Percentiles rank a stretch among this genome's conserved stretches.
Conservation (phyloP, 1,140 invertebrate genomes). For the Dendroctonus ponderosae region DNA sequence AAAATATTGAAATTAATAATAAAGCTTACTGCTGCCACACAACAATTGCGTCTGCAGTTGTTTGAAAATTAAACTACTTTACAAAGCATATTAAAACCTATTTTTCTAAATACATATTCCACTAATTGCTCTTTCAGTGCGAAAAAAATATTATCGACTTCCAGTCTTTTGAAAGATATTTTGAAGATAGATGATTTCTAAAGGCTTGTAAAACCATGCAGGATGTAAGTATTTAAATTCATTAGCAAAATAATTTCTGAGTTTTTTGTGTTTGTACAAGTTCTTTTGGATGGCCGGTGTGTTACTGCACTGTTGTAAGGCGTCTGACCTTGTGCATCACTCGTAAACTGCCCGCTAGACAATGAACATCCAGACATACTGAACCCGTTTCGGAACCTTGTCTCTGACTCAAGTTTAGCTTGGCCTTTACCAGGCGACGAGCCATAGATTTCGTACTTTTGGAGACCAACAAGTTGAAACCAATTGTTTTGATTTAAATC, state of each 20-base stretch:
- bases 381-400: constrained; percentile 35
- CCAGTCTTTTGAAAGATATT: background rate
- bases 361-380: constrained; percentile 36
- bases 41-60: no score
- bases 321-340: constrained; percentile 32
- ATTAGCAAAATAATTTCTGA: background rate
- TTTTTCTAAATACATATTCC: no score
- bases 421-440: constrained; percentile 23
- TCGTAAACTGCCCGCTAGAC: constrained; percentile 28
- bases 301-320: constrained; percentile 17
- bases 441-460: constrained; percentile 2
- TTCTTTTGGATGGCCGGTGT: background rate
- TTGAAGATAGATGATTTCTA: background rate
- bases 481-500: no score
- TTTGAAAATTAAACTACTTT: no score
- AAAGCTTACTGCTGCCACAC: no score
- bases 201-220: background rate
- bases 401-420: constrained; percentile 31
- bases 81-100: no score
- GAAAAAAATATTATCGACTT: no score
- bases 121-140: no score
- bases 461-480: constrained; percentile 2
- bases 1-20: no score
- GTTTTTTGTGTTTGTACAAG: background rate
- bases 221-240: background rate